These are phyloP conservation scores for Porites divaricata DNA, from an alignment of 92 coral and sea anemone genomes.

Conservation along the genomic window DNA sequence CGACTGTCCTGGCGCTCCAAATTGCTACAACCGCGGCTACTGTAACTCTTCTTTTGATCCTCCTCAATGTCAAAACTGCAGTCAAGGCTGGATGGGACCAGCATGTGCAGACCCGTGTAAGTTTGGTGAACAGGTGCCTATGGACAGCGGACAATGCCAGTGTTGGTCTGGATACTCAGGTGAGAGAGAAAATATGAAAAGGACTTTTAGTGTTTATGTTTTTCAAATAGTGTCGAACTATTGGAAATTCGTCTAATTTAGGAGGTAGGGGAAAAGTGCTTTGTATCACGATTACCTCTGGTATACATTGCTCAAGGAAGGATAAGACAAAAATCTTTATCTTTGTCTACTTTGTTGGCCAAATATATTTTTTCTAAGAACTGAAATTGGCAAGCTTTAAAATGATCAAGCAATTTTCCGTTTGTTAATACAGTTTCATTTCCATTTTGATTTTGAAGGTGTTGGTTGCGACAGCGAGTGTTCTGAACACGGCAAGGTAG, in stretches of 20 bases:
- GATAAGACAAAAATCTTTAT: too few relatives aligned
- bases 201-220: too few relatives aligned
- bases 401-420: too few relatives aligned
- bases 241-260: too few relatives aligned
- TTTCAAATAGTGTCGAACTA: too few relatives aligned
- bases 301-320: too few relatives aligned
- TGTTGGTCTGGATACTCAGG: slow-evolving; percentile 91
- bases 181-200: not conserved
- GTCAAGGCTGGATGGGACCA: slow-evolving; percentile 98
- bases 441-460: slow-evolving; percentile 15
- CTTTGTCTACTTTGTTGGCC: too few relatives aligned
- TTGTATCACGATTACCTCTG: too few relatives aligned
- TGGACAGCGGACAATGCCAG: slow-evolving; percentile 97
- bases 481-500: slow-evolving; percentile 84
- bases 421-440: not conserved
- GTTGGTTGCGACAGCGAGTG: slow-evolving; percentile 98
- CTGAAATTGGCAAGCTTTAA: too few relatives aligned
- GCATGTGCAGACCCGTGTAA: slow-evolving; percentile 94
- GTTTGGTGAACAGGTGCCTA: slow-evolving; percentile 90
- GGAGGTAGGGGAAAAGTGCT: too few relatives aligned
- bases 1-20: slow-evolving; percentile 99
- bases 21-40: slow-evolving; percentile 89
- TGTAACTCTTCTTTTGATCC: slow-evolving; percentile 83
- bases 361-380: too few relatives aligned
- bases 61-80: slow-evolving; percentile 92